Conservation (phyloP, 37 sponge, comb jelly and placozoan species). For the Haliclona indistincta region DNA sequence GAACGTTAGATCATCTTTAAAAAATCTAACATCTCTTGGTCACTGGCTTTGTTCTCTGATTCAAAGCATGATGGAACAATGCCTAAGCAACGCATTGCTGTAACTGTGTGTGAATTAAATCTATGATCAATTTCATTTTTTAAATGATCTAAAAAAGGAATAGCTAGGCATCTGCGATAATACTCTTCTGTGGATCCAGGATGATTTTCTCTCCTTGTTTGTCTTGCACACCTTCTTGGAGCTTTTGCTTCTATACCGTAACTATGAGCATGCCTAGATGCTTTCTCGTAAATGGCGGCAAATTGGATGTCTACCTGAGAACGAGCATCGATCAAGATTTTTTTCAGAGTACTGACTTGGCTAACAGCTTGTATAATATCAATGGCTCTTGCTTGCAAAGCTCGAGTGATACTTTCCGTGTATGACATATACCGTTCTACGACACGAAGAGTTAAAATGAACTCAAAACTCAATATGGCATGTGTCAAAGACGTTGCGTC, state of each 20-base stretch:
- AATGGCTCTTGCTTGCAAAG: conserved; percentile 33
- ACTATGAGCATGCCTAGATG: conserved; percentile 7
- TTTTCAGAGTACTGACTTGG: conserved; percentile 32
- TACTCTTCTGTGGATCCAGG: conserved; percentile 64
- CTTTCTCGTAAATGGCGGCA: conserved; percentile 22
- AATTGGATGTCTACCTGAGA: conserved; percentile 18
- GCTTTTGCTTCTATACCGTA: conserved; percentile 19
- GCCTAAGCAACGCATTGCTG: conserved; percentile 28
- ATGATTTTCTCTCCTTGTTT: conserved; percentile 35
- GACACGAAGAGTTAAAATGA: conserved; percentile 24
- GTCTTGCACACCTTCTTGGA: conserved; percentile 41
- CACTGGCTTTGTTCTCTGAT: background rate
- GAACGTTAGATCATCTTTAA: conserved; percentile 32
- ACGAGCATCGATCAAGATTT: conserved; percentile 23
- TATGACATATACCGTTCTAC: conserved; percentile 23
- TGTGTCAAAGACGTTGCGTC: conserved; percentile 19
- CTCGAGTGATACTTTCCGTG: conserved; percentile 19
- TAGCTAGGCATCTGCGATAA: conserved; percentile 45
- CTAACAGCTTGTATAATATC: conserved; percentile 41
- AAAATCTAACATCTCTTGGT: conserved; percentile 19
- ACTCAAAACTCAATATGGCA: conserved; percentile 30
- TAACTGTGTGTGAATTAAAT: conserved; percentile 21
- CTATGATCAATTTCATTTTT: conserved; percentile 28
- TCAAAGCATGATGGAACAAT: conserved; percentile 36
- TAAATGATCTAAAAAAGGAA: conserved; percentile 56